Conservation (phyloP, 2,888 invertebrate species). For the Tortrix viridana region DNA sequence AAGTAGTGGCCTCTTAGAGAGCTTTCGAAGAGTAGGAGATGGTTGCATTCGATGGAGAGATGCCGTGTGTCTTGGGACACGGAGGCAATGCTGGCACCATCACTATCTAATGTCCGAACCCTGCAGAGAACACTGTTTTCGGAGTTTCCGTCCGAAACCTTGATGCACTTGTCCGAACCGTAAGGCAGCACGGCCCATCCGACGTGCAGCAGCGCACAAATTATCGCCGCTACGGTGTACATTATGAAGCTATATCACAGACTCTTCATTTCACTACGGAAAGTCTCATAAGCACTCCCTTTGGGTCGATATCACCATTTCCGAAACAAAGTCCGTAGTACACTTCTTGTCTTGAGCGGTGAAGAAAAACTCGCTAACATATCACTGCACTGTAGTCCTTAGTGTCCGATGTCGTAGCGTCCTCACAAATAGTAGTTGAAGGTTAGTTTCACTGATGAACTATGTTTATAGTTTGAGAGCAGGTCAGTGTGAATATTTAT, state of each 20-base stretch:
- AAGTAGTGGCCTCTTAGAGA: slow-evolving; percentile 89
- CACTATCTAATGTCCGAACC: slow-evolving; percentile 88
- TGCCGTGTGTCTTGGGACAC: slow-evolving; percentile 88
- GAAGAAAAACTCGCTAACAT: slow-evolving; percentile 79
- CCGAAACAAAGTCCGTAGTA: slow-evolving; percentile 82
- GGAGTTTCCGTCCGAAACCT: slow-evolving; percentile 69
- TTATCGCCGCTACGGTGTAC: slow-evolving; percentile 72
- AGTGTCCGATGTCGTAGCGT: slow-evolving; percentile 49
- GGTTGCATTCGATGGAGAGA: slow-evolving; percentile 90
- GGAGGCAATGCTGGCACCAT: slow-evolving; percentile 86
- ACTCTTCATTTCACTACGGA: slow-evolving; percentile 80
- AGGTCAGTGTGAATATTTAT: slow-evolving; percentile 76
- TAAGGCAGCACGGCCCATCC: slow-evolving; percentile 82
- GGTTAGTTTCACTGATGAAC: slow-evolving; percentile 61
- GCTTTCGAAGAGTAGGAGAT: slow-evolving; percentile 91
- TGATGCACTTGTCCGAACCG: slow-evolving; percentile 80
- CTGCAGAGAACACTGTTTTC: slow-evolving; percentile 87
- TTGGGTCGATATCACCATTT: slow-evolving; percentile 84
- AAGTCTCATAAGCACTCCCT: slow-evolving; percentile 83
- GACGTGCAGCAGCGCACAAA: slow-evolving; percentile 82
- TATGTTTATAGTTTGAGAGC: slow-evolving; percentile 57
- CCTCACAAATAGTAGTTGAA: slow-evolving; percentile 48
- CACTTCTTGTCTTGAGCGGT: slow-evolving; percentile 68
- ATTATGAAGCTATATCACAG: slow-evolving; percentile 72
- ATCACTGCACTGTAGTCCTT: slow-evolving; percentile 77